Base-by-base conservation (phyloP, 2,113 vertebrate genomes). In the Cynopterus brachyotis region DNA sequence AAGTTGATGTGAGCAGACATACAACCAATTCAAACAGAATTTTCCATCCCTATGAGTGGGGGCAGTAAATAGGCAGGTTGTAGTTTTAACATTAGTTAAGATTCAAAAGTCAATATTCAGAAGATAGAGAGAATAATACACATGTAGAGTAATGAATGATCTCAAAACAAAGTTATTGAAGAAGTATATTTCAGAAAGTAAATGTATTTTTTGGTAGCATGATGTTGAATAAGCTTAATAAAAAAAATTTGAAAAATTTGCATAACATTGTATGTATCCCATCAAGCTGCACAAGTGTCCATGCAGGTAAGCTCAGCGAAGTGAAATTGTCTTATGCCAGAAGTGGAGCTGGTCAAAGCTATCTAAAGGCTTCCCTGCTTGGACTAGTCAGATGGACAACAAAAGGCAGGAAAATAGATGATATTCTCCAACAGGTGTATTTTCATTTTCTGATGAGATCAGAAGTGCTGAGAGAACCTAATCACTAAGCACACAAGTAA, bases 391-490 rank as follows among this genome's bases (percentile, higher is more conserved):
- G 35, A 75, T 26, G 47, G 59, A 53, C 24, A 84, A 93, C 47
- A 84, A 66, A 95, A 92, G 53, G 15, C 3, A 78, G 35, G 57
- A 84, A 90, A 67, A 84, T 5, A 89, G 82, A 37, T 9, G n/a
- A 60, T 50, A 13, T 22, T 82, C n/a, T 93, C 75, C 10, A 22
- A 40, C n/a, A 91, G 89, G 62, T 82, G 10, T 67, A 67, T 84
- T 95, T 76, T 79, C 72, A 50, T 67, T 96, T 94, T 84, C 42
- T 76, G 79, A 64, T 35, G 66, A 92, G 64, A 89, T 17, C n/a
- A 69, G 42, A 90, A 84, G 35, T 42, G 59, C 69, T 40, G 55
- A 84, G 67, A 69, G 76, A 87, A 94, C 84, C 32, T 72, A 55
- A 79, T 80, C 5, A 0, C 26, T 64, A 67, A 55, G n/a, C 24